A percentile compares a stretch with the other conserved stretches of the same genome.
Conservation (phyloP, 2,888 invertebrate genomes). For the Mesorhabditis belari region DNA sequence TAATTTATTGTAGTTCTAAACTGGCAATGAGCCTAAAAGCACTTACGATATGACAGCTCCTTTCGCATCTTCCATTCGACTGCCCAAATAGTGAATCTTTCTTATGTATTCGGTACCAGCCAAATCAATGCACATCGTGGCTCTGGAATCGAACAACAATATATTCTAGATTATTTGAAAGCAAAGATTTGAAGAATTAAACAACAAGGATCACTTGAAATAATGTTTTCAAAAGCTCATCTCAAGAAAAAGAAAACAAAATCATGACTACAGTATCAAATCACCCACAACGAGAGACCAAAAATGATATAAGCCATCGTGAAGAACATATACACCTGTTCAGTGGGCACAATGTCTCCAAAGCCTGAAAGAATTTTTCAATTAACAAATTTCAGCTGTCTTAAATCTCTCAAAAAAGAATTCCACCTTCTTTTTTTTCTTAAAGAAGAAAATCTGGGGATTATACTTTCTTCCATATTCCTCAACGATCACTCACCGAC, state of each 20-base stretch:
- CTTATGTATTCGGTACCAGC: constrained; percentile 52
- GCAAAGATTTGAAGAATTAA: background rate
- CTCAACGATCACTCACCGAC: constrained; percentile 31
- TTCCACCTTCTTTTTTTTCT: too few relatives aligned
- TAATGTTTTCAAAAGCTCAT: background rate
- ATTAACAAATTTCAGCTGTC: too few relatives aligned
- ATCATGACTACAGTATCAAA: background rate
- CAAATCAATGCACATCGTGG: constrained; percentile 53
- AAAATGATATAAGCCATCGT: constrained; percentile 53
- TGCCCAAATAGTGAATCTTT: constrained; percentile 51
- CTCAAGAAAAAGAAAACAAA: background rate
- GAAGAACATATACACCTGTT: constrained; percentile 51
- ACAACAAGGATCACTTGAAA: background rate
- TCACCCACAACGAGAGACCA: constrained; percentile 46
- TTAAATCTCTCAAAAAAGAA: too few relatives aligned
- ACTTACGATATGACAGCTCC: constrained; percentile 44
- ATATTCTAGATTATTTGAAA: too few relatives aligned
- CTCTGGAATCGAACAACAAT: constrained; percentile 20
- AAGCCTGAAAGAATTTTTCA: constrained; percentile 41
- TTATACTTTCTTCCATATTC: background rate
- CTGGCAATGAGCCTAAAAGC: background rate
- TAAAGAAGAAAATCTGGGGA: too few relatives aligned
- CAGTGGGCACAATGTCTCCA: constrained; percentile 51
- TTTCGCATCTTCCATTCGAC: constrained; percentile 52
- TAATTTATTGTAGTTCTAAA: too few relatives aligned